A percentile compares a stretch with the other conserved stretches of the same genome.
Conservation (phyloP, 2,797 vertebrate species). For the Sebastes flavidus region DNA sequence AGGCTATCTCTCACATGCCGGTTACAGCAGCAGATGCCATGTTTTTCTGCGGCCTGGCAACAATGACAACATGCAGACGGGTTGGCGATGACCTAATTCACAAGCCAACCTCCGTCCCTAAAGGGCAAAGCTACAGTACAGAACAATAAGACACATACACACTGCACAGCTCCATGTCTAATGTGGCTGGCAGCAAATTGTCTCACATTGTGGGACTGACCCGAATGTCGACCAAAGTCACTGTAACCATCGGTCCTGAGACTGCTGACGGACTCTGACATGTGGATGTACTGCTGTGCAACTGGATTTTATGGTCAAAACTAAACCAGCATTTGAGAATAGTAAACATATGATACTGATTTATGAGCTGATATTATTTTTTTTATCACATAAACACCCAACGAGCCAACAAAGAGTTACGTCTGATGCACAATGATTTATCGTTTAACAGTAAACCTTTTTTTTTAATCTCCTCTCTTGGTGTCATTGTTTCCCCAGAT, state of each 20-base stretch:
- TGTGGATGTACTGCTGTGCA: background rate
- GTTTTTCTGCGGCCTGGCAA: conserved; percentile 24
- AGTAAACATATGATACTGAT: background rate
- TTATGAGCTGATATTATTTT: background rate
- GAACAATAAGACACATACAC: conserved; percentile 21
- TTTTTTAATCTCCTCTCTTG: background rate
- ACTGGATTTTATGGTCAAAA: background rate
- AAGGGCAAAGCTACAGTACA: conserved; percentile 23
- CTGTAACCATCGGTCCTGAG: background rate
- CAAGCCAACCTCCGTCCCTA: conserved; percentile 23
- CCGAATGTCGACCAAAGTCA: background rate
- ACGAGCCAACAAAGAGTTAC: background rate
- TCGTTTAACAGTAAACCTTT: too few relatives aligned
- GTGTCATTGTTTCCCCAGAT: background rate
- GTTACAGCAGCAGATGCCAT: conserved; percentile 13
- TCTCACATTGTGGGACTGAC: background rate
- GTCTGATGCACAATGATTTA: background rate
- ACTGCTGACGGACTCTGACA: background rate
- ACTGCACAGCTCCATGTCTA: background rate
- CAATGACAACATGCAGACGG: conserved; percentile 2
- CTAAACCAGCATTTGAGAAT: background rate
- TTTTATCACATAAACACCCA: background rate
- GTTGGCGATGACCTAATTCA: conserved; percentile 52
- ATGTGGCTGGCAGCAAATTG: background rate
- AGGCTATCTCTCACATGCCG: background rate